Evolutionary conservation across 1,140 invertebrate genomes (phyloP).

Genomic region (Ylistrum balloti): DNA sequence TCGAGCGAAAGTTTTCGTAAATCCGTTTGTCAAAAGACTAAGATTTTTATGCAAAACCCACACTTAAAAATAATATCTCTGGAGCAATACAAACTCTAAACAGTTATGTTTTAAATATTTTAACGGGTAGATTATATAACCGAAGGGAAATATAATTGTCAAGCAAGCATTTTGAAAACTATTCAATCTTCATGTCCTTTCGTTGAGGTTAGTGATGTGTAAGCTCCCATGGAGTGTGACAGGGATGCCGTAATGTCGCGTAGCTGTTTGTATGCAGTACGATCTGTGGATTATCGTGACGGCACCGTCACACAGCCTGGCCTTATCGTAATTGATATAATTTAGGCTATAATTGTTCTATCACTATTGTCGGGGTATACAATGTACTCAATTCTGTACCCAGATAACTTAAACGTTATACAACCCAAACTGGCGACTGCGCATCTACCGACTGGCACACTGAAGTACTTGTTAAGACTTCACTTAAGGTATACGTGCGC

Average conservation of each 20-base stretch:
- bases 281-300: neutral
- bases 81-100: too few relatives aligned
- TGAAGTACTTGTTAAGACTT: too few relatives aligned
- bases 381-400: neutral
- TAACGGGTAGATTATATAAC: too few relatives aligned
- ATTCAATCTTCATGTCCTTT: neutral
- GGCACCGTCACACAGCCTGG: neutral
- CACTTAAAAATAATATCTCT: too few relatives aligned
- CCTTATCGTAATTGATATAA: constrained; percentile 29
- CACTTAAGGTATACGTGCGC: too few relatives aligned
- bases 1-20: too few relatives aligned
- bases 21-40: too few relatives aligned
- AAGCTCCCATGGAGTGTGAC: neutral
- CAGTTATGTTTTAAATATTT: too few relatives aligned
- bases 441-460: too few relatives aligned
- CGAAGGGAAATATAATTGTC: too few relatives aligned
- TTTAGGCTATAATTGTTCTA: neutral
- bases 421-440: neutral
- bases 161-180: too few relatives aligned
- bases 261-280: neutral
- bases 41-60: too few relatives aligned
- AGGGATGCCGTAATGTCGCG: neutral
- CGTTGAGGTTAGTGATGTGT: neutral
- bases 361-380: neutral
- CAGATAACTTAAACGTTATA: neutral